Evolutionary conservation across 2,888 invertebrate species (phyloP).

Genomic region (Bellardia pandia): DNA sequence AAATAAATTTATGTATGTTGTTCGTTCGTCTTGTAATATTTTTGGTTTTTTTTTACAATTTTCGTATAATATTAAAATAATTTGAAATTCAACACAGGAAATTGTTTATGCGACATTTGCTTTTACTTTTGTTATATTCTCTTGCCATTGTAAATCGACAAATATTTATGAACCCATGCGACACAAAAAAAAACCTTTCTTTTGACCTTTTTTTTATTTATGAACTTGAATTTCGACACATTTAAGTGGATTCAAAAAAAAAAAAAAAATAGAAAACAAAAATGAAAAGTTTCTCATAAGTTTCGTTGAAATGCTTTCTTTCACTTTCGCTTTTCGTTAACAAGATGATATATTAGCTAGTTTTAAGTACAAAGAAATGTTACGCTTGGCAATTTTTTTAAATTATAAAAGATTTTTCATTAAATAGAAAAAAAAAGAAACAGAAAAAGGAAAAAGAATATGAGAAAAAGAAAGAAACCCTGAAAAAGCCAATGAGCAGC

Average conservation of each 20-base stretch:
- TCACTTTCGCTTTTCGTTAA: conserved; percentile 14
- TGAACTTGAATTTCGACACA: conserved; percentile 53
- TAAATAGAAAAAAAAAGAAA: background rate
- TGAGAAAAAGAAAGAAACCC: background rate
- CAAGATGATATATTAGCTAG: conserved; percentile 49
- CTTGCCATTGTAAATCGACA: background rate
- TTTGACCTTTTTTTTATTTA: conserved; percentile 51
- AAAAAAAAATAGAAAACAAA: background rate
- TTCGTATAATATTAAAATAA: conserved; percentile 57
- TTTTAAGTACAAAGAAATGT: background rate
- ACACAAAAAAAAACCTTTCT: conserved; percentile 28
- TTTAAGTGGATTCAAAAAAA: background rate
- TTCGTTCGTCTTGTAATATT: conserved; percentile 40
- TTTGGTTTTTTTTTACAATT: background rate
- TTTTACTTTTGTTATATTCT: conserved; percentile 25
- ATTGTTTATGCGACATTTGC: conserved; percentile 71
- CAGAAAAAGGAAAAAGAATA: background rate
- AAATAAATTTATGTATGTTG: conserved; percentile 60
- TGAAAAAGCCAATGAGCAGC: background rate
- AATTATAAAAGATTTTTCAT: conserved; percentile 47
- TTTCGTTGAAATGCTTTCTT: conserved; percentile 21
- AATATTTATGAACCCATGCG: conserved; percentile 9
- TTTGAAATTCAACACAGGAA: conserved; percentile 62
- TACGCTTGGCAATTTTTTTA: conserved; percentile 21
- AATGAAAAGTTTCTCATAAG: conserved; percentile 22